phyloP scores from a whole-genome alignment of 2,113 vertebrate species.

The Tragulus kanchil region DNA sequence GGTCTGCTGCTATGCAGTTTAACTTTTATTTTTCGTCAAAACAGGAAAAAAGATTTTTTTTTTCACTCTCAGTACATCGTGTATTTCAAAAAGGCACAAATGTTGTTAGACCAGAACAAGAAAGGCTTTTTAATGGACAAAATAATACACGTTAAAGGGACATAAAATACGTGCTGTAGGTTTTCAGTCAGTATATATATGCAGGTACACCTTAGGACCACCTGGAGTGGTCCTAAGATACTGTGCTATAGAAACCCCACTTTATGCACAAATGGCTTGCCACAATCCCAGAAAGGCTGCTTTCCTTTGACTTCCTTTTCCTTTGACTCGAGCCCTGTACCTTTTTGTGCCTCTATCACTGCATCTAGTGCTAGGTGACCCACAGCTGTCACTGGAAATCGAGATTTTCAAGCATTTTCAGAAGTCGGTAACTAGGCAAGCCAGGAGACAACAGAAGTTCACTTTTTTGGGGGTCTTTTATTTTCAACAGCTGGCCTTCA shows the following conservation, averaged over 20 bases:
- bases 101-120: neutral
- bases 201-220: neutral
- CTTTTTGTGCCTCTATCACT: neutral
- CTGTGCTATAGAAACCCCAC: neutral
- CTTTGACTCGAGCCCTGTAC: neutral
- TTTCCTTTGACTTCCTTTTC: neutral
- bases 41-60: neutral
- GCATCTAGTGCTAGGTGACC: neutral
- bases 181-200: neutral
- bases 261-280: neutral
- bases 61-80: neutral
- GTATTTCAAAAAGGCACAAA: neutral
- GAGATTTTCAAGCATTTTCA: neutral
- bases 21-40: neutral
- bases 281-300: neutral
- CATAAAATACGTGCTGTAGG: neutral
- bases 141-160: neutral
- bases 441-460: neutral
- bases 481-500: neutral
- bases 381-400: neutral
- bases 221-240: too few species aligned
- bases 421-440: neutral
- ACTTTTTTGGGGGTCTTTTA: neutral
- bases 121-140: neutral
- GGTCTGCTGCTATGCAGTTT: neutral